Conservation (phyloP, 2,888 invertebrate genomes). For the Rotaria socialis region DNA sequence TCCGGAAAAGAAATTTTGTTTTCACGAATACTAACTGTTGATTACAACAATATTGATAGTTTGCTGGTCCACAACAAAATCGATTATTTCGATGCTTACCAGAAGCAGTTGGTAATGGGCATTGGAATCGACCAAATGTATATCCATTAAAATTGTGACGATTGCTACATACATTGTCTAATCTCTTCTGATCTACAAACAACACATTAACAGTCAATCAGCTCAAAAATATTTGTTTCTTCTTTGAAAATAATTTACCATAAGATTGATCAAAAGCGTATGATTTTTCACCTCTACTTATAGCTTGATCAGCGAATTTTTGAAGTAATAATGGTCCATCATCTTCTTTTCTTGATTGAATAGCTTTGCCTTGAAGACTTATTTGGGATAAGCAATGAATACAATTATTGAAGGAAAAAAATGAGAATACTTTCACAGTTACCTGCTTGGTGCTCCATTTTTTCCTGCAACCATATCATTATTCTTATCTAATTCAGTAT, state of each 20-base stretch:
- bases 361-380: not conserved
- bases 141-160: not conserved
- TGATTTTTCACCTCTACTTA: not conserved
- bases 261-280: not conserved
- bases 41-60: conserved; percentile 17
- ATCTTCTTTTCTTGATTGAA: not conserved
- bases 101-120: not conserved
- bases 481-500: not conserved
- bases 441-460: conserved; percentile 4
- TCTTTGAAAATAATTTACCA: not conserved
- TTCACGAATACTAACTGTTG: not conserved
- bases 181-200: not conserved
- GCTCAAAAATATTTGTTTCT: not conserved
- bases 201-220: not conserved
- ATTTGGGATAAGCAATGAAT: not conserved
- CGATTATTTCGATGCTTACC: not conserved
- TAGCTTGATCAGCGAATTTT: not conserved
- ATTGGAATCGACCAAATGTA: not conserved
- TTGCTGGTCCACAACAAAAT: not conserved
- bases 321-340: not conserved
- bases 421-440: not conserved
- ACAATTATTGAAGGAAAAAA: no score
- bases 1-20: not conserved
- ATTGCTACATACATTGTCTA: not conserved
- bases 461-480: not conserved